Conservation (phyloP, 2,797 vertebrate genomes). For the Dipus sagitta region DNA sequence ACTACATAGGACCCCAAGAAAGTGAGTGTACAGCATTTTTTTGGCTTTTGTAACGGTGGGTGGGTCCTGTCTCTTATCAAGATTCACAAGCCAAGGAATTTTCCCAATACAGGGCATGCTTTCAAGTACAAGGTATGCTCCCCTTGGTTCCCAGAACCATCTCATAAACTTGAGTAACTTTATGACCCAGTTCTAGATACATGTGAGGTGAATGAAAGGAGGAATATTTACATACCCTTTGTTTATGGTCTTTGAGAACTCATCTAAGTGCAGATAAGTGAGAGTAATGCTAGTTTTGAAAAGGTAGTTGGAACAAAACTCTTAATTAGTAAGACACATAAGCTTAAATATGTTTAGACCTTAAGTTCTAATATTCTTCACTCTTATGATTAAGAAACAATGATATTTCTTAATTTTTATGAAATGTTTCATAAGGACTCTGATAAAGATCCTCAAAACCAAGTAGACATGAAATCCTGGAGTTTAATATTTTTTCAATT, state of each 20-base stretch:
- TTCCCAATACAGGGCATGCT: not conserved
- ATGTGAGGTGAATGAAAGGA: slow-evolving; percentile 15
- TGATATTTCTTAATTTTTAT: slow-evolving; percentile 21
- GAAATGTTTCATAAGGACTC: not conserved
- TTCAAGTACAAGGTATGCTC: not conserved
- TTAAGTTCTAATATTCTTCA: not conserved
- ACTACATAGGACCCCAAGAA: not conserved
- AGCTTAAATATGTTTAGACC: not conserved
- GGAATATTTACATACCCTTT: not conserved
- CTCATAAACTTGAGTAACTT: not conserved
- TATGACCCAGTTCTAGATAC: not conserved
- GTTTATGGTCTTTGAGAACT: not conserved
- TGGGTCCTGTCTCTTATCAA: not conserved
- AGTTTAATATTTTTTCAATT: not conserved
- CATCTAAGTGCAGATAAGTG: not conserved
- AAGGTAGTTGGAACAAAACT: not conserved
- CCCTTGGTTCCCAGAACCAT: not conserved
- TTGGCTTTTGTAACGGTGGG: not conserved
- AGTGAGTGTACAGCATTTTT: not conserved
- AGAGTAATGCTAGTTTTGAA: slow-evolving; percentile 40
- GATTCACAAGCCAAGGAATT: not conserved
- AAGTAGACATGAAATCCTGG: not conserved
- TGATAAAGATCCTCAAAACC: slow-evolving; percentile 20
- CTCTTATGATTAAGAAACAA: not conserved
- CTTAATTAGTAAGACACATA: not conserved